These are phyloP conservation scores for Nomada fucata DNA, from an alignment of 2,888 invertebrate genomes.

Conservation along the genomic window DNA sequence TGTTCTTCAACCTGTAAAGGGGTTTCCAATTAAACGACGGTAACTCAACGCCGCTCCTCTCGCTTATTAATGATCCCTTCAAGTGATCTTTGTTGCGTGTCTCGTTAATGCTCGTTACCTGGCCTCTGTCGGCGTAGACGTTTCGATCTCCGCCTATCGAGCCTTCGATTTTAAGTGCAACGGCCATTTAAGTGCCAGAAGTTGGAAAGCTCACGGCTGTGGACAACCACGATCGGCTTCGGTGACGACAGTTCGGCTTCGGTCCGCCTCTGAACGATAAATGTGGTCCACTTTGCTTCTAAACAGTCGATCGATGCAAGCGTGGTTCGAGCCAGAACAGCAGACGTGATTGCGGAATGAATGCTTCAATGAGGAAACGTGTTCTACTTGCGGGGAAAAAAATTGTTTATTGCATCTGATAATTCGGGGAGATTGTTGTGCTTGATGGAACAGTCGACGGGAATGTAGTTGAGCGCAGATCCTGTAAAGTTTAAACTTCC, in stretches of 20 bases:
- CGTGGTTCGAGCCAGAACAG: too few relatives aligned
- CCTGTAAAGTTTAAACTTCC: too few relatives aligned
- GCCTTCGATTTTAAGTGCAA: constrained; percentile 24
- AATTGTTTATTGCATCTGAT: too few relatives aligned
- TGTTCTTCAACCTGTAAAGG: constrained; percentile 7
- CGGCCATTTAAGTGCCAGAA: constrained; percentile 42
- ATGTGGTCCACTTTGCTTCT: neutral
- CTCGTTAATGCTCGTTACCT: constrained; percentile 58
- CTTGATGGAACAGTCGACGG: too few relatives aligned
- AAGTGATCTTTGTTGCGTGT: constrained; percentile 54
- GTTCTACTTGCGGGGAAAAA: too few relatives aligned
- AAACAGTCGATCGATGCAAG: neutral
- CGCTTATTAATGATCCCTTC: constrained; percentile 40
- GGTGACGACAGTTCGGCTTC: constrained; percentile 19
- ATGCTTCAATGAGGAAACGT: too few relatives aligned
- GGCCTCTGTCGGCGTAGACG: constrained; percentile 19
- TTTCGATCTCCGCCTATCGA: constrained; percentile 37
- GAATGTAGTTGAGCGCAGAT: too few relatives aligned
- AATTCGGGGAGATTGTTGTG: too few relatives aligned
- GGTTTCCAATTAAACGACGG: constrained; percentile 43
- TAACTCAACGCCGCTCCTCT: constrained; percentile 28
- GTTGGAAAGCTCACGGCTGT: constrained; percentile 10
- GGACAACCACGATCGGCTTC: constrained; percentile 13
- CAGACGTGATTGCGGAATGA: too few relatives aligned
- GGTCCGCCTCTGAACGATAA: neutral